Evolutionary conservation across 2,888 invertebrate species (phyloP).

Genomic region (Drosophila phalerata): DNA sequence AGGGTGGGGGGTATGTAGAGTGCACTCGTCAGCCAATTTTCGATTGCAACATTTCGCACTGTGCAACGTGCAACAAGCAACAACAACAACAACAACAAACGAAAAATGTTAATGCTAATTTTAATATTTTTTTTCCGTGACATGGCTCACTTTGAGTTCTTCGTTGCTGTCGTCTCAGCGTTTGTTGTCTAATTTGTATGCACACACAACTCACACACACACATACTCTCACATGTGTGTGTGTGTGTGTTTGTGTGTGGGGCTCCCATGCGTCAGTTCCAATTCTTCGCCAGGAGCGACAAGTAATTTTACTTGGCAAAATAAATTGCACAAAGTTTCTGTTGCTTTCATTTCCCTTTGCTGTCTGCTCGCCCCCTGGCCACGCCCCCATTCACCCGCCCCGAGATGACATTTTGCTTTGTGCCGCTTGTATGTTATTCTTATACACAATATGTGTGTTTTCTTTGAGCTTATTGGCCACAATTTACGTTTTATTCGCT

Average conservation of each 20-base stretch:
- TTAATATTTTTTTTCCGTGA: slow-evolving; percentile 84
- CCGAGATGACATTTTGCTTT: slow-evolving; percentile 40
- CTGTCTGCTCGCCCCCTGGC: slow-evolving; percentile 33
- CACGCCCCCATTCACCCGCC: neutral
- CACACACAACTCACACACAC: slow-evolving; percentile 19
- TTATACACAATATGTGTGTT: slow-evolving; percentile 16
- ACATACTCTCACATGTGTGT: slow-evolving; percentile 19
- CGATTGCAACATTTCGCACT: slow-evolving; percentile 80
- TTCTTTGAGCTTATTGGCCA: slow-evolving; percentile 61
- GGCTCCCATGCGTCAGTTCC: slow-evolving; percentile 51
- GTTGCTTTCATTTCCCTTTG: slow-evolving; percentile 58
- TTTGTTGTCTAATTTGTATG: slow-evolving; percentile 64
- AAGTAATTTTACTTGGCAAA: slow-evolving; percentile 83
- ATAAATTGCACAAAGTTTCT: slow-evolving; percentile 82
- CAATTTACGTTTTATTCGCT: slow-evolving; percentile 67
- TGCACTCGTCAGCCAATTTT: slow-evolving; percentile 59
- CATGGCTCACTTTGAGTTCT: slow-evolving; percentile 74
- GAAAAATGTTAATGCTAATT: slow-evolving; percentile 82
- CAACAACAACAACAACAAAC: slow-evolving; percentile 37
- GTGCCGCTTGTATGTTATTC: slow-evolving; percentile 27
- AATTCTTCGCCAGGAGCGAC: slow-evolving; percentile 76
- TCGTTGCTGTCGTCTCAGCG: slow-evolving; percentile 57
- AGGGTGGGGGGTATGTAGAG: neutral
- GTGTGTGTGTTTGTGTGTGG: slow-evolving; percentile 23
- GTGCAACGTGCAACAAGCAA: slow-evolving; percentile 14